Percentiles rank a stretch among this genome's conserved stretches.
Evolutionary conservation across 2,113 vertebrate species (phyloP).

Genomic region (Pygoscelis adeliae): DNA sequence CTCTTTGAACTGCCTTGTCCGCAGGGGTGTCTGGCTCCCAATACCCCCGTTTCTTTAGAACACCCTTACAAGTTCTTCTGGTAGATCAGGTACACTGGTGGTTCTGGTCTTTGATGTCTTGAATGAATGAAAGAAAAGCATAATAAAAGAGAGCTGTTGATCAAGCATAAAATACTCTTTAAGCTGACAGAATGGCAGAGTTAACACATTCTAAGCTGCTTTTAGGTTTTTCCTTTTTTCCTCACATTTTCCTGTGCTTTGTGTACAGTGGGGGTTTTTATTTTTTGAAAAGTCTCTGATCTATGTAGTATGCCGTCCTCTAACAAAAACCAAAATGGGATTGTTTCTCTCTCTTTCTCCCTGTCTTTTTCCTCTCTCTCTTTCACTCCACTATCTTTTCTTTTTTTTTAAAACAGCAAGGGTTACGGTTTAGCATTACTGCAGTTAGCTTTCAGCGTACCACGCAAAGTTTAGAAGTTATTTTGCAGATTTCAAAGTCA

Average conservation of each 20-base stretch:
- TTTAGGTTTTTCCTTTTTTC: constrained; percentile 78
- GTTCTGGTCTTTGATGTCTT: constrained; percentile 84
- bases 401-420: background rate
- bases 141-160: constrained; percentile 88
- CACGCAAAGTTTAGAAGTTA: constrained; percentile 6
- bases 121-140: constrained; percentile 87
- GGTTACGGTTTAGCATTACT: background rate
- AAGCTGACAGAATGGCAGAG: constrained; percentile 88
- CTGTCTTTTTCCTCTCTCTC: constrained; percentile 57
- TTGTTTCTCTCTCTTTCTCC: constrained; percentile 79
- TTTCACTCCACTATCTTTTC: constrained; percentile 46
- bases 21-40: constrained; percentile 84
- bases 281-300: constrained; percentile 86
- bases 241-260: constrained; percentile 87
- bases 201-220: constrained; percentile 90
- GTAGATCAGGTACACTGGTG: constrained; percentile 86
- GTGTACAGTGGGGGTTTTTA: constrained; percentile 85
- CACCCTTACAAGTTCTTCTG: constrained; percentile 81
- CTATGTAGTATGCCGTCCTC: constrained; percentile 83
- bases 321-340: constrained; percentile 82
- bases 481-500: constrained; percentile 16
- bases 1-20: constrained; percentile 86
- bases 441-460: background rate
- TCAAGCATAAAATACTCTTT: constrained; percentile 91
- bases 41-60: constrained; percentile 83